A percentile compares a stretch with the other conserved stretches of the same genome.
These are phyloP conservation scores for Hyppa rectilinea DNA, from an alignment of 2,888 invertebrate species.

Conservation along the genomic window DNA sequence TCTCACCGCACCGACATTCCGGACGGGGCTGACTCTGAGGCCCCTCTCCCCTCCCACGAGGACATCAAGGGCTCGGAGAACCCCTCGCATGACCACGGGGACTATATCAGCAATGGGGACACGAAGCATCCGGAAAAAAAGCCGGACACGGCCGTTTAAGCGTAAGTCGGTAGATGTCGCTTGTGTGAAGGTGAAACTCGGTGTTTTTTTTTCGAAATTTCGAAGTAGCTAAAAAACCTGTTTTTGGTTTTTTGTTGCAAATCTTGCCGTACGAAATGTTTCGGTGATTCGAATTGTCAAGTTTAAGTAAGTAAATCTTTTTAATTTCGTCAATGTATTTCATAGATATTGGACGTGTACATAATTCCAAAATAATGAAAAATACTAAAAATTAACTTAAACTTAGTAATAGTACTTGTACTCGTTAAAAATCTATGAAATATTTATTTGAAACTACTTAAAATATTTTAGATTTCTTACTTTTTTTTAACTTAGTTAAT, in stretches of 20 bases:
- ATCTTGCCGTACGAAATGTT: slow-evolving; percentile 38
- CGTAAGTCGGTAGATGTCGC: slow-evolving; percentile 70
- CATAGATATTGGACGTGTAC: slow-evolving; percentile 32
- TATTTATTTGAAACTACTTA: slow-evolving; percentile 21
- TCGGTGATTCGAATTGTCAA: too few relatives aligned
- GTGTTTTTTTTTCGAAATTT: slow-evolving; percentile 19
- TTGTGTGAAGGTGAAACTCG: slow-evolving; percentile 41
- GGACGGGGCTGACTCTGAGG: slow-evolving; percentile 92
- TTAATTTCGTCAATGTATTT: slow-evolving; percentile 32
- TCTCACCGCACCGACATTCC: slow-evolving; percentile 91
- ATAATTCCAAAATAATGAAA: slow-evolving; percentile 7
- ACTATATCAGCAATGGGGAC: slow-evolving; percentile 91
- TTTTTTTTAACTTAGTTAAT: slow-evolving; percentile 7
- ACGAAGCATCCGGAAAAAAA: slow-evolving; percentile 88
- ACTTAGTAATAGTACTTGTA: slow-evolving; percentile 21
- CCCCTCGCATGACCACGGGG: slow-evolving; percentile 91
- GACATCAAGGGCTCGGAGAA: slow-evolving; percentile 91
- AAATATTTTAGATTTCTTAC: slow-evolving; percentile 1
- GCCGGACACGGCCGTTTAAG: slow-evolving; percentile 89
- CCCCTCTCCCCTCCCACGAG: slow-evolving; percentile 91
- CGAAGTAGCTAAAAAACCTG: too few relatives aligned
- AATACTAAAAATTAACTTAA: slow-evolving; percentile 31
- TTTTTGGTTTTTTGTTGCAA: too few relatives aligned
- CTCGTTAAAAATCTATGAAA: slow-evolving; percentile 37
- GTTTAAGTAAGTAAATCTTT: too few relatives aligned